Conservation (phyloP, 2,888 invertebrate genomes). For the Erynnis tages region DNA sequence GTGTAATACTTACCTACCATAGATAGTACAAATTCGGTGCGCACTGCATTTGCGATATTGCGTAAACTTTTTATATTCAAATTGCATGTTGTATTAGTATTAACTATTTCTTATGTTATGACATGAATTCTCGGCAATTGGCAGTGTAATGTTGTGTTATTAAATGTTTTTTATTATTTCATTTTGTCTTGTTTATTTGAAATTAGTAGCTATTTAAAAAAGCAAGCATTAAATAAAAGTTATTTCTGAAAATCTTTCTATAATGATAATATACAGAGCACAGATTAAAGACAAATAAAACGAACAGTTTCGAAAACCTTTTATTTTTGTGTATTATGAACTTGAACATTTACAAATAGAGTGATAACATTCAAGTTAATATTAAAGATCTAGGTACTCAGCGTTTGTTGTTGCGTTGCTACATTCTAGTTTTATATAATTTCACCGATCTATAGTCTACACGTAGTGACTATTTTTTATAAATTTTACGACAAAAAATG, state of each 20-base stretch:
- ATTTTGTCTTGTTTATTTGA: no score
- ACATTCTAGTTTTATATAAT: conserved; percentile 23
- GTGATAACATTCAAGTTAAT: conserved; percentile 69
- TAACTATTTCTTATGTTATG: no score
- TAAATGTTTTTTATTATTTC: no score
- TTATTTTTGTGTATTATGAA: conserved; percentile 70
- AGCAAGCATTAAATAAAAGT: no score
- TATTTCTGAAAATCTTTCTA: no score
- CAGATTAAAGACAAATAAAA: no score
- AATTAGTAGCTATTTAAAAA: no score
- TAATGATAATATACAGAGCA: no score
- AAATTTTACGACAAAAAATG: conserved; percentile 16
- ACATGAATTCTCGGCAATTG: no score
- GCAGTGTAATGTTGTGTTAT: no score
- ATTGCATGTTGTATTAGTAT: not conserved
- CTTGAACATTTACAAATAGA: conserved; percentile 67
- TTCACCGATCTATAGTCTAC: conserved; percentile 20
- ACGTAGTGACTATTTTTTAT: conserved; percentile 22
- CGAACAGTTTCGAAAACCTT: conserved; percentile 69
- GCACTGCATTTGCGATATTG: not conserved
- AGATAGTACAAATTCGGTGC: not conserved
- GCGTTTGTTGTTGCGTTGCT: conserved; percentile 26
- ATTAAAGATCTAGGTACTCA: conserved; percentile 28
- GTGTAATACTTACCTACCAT: no score
- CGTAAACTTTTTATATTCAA: not conserved